Evolutionary conservation across 2,888 invertebrate species (phyloP), one percentile per base, ranked within the genome.

Genomic region (Philaethria dido): DNA sequence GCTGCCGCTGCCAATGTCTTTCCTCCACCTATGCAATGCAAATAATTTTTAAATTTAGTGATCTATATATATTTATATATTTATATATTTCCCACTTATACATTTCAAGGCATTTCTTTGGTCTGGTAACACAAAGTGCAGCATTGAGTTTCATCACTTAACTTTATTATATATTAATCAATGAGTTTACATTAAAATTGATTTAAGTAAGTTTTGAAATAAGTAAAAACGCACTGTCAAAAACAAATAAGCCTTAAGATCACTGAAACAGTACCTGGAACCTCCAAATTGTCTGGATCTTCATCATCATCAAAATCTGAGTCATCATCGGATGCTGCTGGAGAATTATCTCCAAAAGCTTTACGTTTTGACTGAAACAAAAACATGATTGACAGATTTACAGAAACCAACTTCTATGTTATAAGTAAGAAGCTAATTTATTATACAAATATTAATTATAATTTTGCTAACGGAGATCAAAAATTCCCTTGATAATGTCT

Each of bases 211-310:
- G n/a, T n/a, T n/a, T n/a, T n/a, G n/a, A n/a, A n/a, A n/a, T n/a
- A n/a, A n/a, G n/a, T n/a, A n/a, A n/a, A n/a, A n/a, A n/a, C n/a
- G n/a, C n/a, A n/a, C n/a, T n/a, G n/a, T n/a, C n/a, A n/a, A n/a
- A n/a, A n/a, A n/a, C n/a, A 39, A 39, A 13, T 39, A 11, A 13
- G 6, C 33, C 9, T 33, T 33, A 33, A 33, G 8, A 8, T 9
- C n/a, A 25, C n/a, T n/a, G 29, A 66, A 64, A 69, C 50, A 39
- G 57, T 87, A 96, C 97, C 97, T 84, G 97, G 97, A 52, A 98
- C 97, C 94, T 97, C 97, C 88, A 97, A 96, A 90, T 96, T 97
- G 86, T 98, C 98, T 66, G 98, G 98, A 93, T 98, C 98, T 77
- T 97, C 97, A 85, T 97, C 97, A 78, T 97, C 97, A 82, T 96